phyloP scores from a whole-genome alignment of 2,888 invertebrate genomes.

The Metopia argyrocephala region DNA sequence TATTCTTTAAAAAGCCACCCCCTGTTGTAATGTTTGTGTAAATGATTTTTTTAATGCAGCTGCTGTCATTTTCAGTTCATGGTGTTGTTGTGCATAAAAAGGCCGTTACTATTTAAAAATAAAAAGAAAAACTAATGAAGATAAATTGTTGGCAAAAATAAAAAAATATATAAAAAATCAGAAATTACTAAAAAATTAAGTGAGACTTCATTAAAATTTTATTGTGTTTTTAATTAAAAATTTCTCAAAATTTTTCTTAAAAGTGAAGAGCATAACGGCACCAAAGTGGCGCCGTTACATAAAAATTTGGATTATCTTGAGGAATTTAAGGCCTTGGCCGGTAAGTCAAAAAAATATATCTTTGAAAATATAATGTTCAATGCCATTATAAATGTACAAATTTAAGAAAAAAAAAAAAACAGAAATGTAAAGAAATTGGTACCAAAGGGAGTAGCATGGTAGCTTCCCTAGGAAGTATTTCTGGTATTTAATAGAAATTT shows the following conservation, averaged over 20 bases:
- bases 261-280: constrained; percentile 70
- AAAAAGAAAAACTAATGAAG: no score
- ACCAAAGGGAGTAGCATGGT: no score
- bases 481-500: no score
- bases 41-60: constrained; percentile 31
- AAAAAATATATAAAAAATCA: no score
- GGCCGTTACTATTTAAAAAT: constrained; percentile 38
- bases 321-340: constrained; percentile 74
- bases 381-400: neutral
- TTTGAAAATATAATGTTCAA: no score
- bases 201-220: neutral
- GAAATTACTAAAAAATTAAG: neutral
- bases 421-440: no score
- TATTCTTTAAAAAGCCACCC: neutral
- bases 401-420: neutral
- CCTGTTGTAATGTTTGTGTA: constrained; percentile 27
- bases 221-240: constrained; percentile 6
- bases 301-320: constrained; percentile 76
- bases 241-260: constrained; percentile 71
- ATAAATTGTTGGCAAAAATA: no score
- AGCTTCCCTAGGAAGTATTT: no score
- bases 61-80: neutral
- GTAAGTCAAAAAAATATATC: constrained; percentile 67
- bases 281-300: constrained; percentile 76
- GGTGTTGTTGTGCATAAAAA: constrained; percentile 12